Evolutionary conservation across 2,797 vertebrate species (phyloP), one percentile per base, ranked within the genome.

Genomic region (Hypotaenidia okinawae): DNA sequence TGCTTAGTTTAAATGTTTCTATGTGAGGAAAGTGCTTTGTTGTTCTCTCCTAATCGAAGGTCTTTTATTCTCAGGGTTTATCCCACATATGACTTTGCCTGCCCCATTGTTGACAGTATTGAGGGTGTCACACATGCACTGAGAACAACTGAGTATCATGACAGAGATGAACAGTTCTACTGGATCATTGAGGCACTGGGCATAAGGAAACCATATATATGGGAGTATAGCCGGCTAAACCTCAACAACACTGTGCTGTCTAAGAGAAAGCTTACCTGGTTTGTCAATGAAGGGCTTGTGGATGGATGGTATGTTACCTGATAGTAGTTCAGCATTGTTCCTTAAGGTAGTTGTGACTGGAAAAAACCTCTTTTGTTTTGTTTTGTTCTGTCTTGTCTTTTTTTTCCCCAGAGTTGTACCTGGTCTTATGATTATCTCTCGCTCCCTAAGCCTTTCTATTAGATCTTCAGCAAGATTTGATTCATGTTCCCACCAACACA

Each of bases 231-330:
- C 83, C 97, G 99, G 37, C 98, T 99, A 87, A 99, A 99, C 97
- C 99, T 99, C 92, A 99, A 99, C 97, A 99, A 99, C 98, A 99
- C 99, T 1, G 98, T 99, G 79, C 98, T 99, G 6, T 99, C 99
- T 55, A 99, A 99, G 97, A 99, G 99, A 95, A 99, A 99, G 83
- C 99, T 99, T 78, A 99, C 99, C 0, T 99, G 99, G 99, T 99
- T 99, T 92, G 99, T 99, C 55, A 98, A 99, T 1, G 98, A 99
- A 97, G 99, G 99, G 82, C 98, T 99, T 24, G 99, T 99, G 6
- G 99, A 99, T 33, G 99, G 99, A 97, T 99, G 99, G 99, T 99
- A 97, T 74, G 98, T 98, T 87, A 52, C 17, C 4, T 28, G 13
- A 16, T 70, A 73, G 11, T 61, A 77, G 45, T 52, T 93, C 73